These are phyloP conservation scores for Watsonalla binaria DNA, from an alignment of 2,888 invertebrate species.

Conservation along the genomic window DNA sequence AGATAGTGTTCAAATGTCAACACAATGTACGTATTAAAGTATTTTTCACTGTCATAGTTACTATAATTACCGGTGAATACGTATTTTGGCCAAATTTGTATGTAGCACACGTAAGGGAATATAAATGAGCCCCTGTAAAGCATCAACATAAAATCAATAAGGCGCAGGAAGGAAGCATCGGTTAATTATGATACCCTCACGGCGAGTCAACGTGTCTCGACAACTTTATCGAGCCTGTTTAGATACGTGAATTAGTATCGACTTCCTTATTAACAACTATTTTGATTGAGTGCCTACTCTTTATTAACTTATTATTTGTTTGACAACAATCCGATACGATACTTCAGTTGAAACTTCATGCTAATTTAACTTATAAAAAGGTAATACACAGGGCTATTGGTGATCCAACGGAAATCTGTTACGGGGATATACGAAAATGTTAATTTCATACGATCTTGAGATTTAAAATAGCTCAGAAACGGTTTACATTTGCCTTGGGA, in stretches of 20 bases:
- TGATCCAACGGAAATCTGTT: no score
- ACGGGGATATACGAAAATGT: no score
- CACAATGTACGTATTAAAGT: background rate
- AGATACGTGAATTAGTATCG: no score
- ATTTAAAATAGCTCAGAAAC: no score
- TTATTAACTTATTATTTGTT: no score
- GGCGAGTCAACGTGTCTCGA: background rate
- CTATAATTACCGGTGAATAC: background rate
- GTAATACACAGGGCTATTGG: no score
- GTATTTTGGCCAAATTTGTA: background rate
- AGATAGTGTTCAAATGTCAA: no score
- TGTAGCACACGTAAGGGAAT: background rate
- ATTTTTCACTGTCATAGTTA: background rate
- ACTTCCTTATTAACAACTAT: background rate
- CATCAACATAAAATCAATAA: slow-evolving; percentile 1
- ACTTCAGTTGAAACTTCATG: no score
- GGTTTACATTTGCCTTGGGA: no score
- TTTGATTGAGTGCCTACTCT: background rate
- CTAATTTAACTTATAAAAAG: no score
- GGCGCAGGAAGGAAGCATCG: background rate
- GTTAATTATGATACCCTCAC: slow-evolving; percentile 1
- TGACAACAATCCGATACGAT: no score
- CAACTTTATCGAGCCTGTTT: background rate
- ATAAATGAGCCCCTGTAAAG: background rate
- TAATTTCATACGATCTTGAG: no score